Evolutionary conservation across 2,888 invertebrate genomes (phyloP), one percentile per base, ranked within the genome.

Genomic region (Epicampocera succincta): DNA sequence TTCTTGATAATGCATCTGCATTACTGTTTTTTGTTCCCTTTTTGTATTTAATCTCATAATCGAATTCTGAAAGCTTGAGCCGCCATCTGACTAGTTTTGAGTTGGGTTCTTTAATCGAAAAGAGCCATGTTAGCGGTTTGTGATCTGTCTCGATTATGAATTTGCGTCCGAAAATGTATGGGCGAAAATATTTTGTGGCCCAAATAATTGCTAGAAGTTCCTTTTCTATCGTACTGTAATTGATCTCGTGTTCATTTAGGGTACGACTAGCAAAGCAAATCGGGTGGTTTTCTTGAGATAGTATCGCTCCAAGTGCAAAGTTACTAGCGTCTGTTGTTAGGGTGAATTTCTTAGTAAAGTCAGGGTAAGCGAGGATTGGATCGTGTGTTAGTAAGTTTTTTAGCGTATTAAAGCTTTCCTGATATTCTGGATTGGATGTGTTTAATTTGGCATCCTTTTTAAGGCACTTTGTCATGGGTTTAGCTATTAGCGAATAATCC

Each of bases 351-450:
- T 48, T 19, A 12, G 19, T 19, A 19, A 48, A 48, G 19, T 48
- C 48, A 8, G 19, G 48, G 8, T 48, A 42, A 11, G 48, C 19
- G 8, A 48, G n/a, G 12, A 48, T 71, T 11, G 85, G 82, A 12
- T 76, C 65, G 19, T 84, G 60, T 13, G 75, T 80, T 8, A 85
- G 21, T 6, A 81, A 33, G 1, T n/a, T 77, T 61, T 73, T 77
- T 19, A 79, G 13, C n/a, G 66, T 78, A 19, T 82, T 60, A 52
- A 80, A 77, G 29, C n/a, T n/a, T n/a, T n/a, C n/a, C n/a, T n/a
- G n/a, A n/a, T n/a, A n/a, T n/a, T n/a, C n/a, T n/a, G n/a, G n/a
- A n/a, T n/a, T n/a, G n/a, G n/a, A n/a, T n/a, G n/a, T n/a, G n/a
- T n/a, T n/a, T n/a, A n/a, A n/a, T n/a, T n/a, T n/a, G n/a, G n/a